Evolutionary conservation across 2,888 invertebrate genomes (phyloP), one percentile per base, ranked within the genome.

Genomic region (Pristionchus exspectatus): DNA sequence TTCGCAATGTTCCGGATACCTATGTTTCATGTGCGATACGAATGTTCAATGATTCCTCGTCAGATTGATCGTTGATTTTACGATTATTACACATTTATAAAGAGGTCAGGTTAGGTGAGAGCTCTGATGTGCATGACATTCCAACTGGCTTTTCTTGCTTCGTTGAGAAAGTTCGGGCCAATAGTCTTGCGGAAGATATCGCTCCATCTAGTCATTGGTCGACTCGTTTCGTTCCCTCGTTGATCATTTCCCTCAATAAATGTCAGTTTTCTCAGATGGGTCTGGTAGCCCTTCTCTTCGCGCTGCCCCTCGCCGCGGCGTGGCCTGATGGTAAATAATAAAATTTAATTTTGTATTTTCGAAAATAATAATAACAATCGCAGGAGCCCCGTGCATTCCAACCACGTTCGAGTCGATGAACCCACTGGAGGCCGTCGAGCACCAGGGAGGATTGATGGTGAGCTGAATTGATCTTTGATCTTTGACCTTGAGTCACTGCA

Each of bases 391-490:
- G 9, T 94, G 94, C 90, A 91, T 95, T 18, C 92, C 93, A 69
- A 92, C 94, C 14, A 94, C 94, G 18, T 93, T 92, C 87, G 94
- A 95, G 86, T 92, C 92, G 72, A 94, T 94, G 94, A 94, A 94
- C 90, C 94, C 94, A n/a, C 90, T 94, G 33, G 94, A 94, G 91
- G 94, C 94, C 16, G 93, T 95, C 9, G 94, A 94, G 84, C 94
- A 94, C 91, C 94, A 94, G 84, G 94, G 94, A 54, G 94, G 94
- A 21, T 92, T 94, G 21, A 93, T 92, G 90, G 91, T 88, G n/a
- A 24, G n/a, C 0, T 9, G n/a, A 9, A 63, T 72, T 27, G 33
- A 16, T 27, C 16, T 33, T 30, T 72, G 16, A 30, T 72, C 33
- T 27, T 27, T 72, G 24, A 2, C 4, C 27, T 72, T 16, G 1